Base-by-base conservation (phyloP, 2,888 invertebrate species). In the Macaria notata region DNA sequence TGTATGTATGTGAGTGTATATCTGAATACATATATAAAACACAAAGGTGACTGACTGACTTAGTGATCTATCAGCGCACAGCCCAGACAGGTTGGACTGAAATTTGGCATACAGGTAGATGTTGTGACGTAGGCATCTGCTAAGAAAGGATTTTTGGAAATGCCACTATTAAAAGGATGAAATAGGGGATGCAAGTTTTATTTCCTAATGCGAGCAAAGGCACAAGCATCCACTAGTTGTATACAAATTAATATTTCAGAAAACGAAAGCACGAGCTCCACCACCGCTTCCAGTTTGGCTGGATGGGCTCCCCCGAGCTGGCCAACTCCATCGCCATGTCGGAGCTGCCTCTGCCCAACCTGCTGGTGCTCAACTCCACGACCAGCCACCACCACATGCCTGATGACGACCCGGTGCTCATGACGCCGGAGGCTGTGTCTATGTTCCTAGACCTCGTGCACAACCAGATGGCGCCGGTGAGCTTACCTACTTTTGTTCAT, bases 281-380 rank as follows among this genome's bases (percentile, higher is more conserved):
- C 76, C 93, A 94, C 82, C 86, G 93, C 68, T 97, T 97, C 79
- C 98, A 99, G 86, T 99, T 99, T 90, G 98, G 98, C 42, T 99
- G 98, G 98, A 94, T 98, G 83, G 97, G 96, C 0, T 96, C 94
- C 65, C 95, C 96, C 3, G 97, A 98, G 54, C 92, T 99, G 64
- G 98, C 97, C 8, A 98, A 98, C 88, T 97, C 96, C 55, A 98
- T 99, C 73, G 98, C 97, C 8, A 97, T 99, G 96, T 94, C 94
- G 62, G 94, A 95, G 63, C 85, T 98, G 68, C 94, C 95, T 0
- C 92, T 97, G 33, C 98, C 99, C 0, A 95, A 96, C 84, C 84
- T 99, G 54, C 89, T 99, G 53, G 97, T 99, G 0, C 93, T 99
- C 52, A 98, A 99, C 84, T 96, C 98, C 0, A 96, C 96, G 9